phyloP scores from a whole-genome alignment of 2,113 vertebrate genomes.

The Cyprinodon brontotheroides region DNA sequence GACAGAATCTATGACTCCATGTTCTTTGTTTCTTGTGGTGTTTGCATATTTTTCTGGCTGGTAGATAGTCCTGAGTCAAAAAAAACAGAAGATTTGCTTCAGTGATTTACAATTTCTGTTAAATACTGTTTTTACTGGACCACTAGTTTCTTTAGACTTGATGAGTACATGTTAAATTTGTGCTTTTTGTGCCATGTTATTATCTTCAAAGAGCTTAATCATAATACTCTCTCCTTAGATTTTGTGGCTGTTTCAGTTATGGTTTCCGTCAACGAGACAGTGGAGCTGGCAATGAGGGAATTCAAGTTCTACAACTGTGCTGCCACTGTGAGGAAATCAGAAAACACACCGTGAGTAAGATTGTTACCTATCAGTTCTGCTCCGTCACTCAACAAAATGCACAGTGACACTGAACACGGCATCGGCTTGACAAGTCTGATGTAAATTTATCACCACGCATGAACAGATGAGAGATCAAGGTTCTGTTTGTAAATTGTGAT shows the following conservation, averaged over 20 bases:
- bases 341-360: slow-evolving; percentile 90
- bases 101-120: not conserved
- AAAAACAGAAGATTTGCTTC: not conserved
- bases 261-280: slow-evolving; percentile 71
- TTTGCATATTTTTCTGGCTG: not conserved
- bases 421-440: slow-evolving; percentile 63
- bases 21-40: not conserved
- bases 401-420: slow-evolving; percentile 59
- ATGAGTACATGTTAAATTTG: not conserved
- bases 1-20: not conserved
- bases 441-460: slow-evolving; percentile 50
- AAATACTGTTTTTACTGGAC: not conserved
- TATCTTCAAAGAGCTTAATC: not conserved
- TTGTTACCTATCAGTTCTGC: slow-evolving; percentile 59
- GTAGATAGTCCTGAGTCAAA: not conserved
- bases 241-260: slow-evolving; percentile 84
- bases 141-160: not conserved
- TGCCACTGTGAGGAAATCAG: slow-evolving; percentile 67
- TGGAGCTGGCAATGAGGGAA: slow-evolving; percentile 84
- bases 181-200: not conserved
- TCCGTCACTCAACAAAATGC: slow-evolving; percentile 54
- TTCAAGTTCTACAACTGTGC: slow-evolving; percentile 94
- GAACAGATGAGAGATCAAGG: slow-evolving; percentile 66
- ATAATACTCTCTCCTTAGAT: slow-evolving; percentile 73
- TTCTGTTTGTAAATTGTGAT: slow-evolving; percentile 77